A percentile compares a stretch with the other conserved stretches of the same genome.
Evolutionary conservation across 1,140 invertebrate species (phyloP).

Genomic region (Aphelinus atriplicis): DNA sequence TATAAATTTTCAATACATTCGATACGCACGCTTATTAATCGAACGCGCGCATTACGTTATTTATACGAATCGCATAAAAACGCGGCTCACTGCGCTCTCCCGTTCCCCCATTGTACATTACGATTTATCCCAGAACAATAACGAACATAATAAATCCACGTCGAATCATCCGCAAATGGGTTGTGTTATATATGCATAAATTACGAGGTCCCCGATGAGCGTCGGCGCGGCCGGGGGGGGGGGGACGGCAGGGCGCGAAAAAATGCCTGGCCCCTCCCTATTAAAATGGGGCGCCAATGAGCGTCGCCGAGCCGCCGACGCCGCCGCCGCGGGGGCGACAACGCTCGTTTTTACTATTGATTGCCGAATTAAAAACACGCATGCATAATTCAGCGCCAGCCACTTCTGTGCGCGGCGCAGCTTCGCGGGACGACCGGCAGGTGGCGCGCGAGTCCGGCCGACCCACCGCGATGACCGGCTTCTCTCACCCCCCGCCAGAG

Average conservation of each 20-base stretch:
- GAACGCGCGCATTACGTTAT: background rate
- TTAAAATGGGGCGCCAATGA: conserved; percentile 41
- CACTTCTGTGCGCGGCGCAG: conserved; percentile 2
- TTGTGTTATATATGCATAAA: conserved; percentile 32
- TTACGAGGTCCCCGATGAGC: conserved; percentile 1
- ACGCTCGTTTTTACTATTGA: conserved; percentile 61
- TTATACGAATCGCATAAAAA: background rate
- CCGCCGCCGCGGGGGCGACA: conserved; percentile 42
- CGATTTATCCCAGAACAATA: conserved; percentile 29
- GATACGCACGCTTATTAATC: too few species aligned
- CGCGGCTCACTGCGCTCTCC: too few species aligned
- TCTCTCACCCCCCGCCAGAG: conserved; percentile 17
- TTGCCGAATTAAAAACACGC: conserved; percentile 63
- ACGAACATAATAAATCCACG: conserved; percentile 32
- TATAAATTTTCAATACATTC: too few species aligned
- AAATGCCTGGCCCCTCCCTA: conserved; percentile 49
- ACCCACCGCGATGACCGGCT: background rate
- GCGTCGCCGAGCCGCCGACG: conserved; percentile 43
- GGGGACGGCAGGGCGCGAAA: background rate
- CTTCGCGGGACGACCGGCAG: conserved; percentile 31
- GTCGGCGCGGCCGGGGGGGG: background rate
- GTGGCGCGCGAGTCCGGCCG: conserved; percentile 30
- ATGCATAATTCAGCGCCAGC: conserved; percentile 57
- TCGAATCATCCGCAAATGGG: conserved; percentile 22
- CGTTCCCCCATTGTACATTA: too few species aligned